Base-by-base conservation (phyloP, 2,113 vertebrate genomes). In the Sapajus apella region DNA sequence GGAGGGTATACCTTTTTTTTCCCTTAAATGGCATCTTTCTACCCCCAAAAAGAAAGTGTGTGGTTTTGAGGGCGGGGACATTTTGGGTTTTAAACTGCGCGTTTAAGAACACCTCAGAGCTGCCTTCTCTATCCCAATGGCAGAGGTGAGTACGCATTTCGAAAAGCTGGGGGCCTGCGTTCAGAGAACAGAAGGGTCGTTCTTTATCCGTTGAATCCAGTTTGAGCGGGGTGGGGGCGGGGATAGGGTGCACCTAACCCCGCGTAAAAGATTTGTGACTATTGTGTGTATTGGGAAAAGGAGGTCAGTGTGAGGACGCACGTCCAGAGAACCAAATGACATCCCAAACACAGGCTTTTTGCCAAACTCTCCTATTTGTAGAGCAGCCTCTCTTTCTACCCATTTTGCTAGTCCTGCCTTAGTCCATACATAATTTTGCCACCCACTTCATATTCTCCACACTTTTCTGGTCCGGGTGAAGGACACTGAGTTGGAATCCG, bases 21-120 rank as follows among this genome's bases (percentile, higher is more conserved):
- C 6, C 97, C 97, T 97, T 97, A 97, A 97, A 98, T 97, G 97
- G 97, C 95, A 97, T 95, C 95, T 45, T 97, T 97, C 83, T 87
- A 56, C 94, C 97, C 96, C 94, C 82, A 3, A 81, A 96, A 96
- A 96, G 97, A 97, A 97, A 95, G 95, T 76, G 16, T 94, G 97
- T 80, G 97, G 97, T 95, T 97, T 97, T 75, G 92, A 92, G 97
- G 97, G 97, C 97, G 97, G 97, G 87, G 97, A 97, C 96, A 92
- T 73, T 96, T 90, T 30, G 94, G 58, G 94, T 94, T 97, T 97
- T 97, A 98, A 98, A 96, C 94, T 83, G 73, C 82, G 43, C 3
- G 82, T 92, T 96, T 96, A 95, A 94, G 97, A 95, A 92, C 92
- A 94, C 90, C 85, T 96, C 95, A 18, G 58, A 97, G 50, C 96